phyloP scores from a whole-genome alignment of 2,888 invertebrate genomes.

The Reticulitermes lucifugus region DNA sequence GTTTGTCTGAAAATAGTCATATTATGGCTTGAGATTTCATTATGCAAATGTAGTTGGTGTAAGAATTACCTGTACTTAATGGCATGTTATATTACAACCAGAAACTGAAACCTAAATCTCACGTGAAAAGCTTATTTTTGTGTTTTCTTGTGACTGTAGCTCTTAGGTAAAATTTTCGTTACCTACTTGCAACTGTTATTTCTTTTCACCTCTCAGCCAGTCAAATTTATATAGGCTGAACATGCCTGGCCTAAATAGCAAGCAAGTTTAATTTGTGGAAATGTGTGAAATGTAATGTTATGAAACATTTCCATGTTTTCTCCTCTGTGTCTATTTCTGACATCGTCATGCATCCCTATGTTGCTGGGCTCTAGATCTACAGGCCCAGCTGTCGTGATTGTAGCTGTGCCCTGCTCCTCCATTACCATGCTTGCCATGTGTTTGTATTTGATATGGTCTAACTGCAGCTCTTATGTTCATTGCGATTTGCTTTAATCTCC shows the following conservation, averaged over 20 bases:
- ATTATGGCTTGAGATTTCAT: not conserved
- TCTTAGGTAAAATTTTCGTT: not conserved
- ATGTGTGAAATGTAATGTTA: not conserved
- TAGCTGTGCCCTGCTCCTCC: not conserved
- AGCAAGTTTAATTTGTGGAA: not conserved
- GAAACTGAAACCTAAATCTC: not conserved
- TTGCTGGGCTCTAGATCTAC: not conserved
- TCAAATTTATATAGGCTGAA: too few species aligned
- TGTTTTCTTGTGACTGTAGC: not conserved
- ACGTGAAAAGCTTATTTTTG: not conserved
- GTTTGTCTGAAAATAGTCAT: slow-evolving; percentile 4
- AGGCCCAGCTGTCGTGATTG: not conserved
- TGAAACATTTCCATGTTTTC: slow-evolving; percentile 17
- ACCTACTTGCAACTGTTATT: not conserved
- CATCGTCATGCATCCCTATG: not conserved
- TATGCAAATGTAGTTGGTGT: not conserved
- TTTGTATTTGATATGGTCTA: not conserved
- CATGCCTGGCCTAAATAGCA: too few species aligned
- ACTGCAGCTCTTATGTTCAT: not conserved
- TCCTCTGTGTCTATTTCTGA: not conserved
- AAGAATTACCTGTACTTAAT: not conserved
- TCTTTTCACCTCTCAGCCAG: not conserved
- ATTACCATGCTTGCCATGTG: not conserved
- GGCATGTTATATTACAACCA: not conserved
- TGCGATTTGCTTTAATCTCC: not conserved